phyloP scores from a whole-genome alignment of 1,140 invertebrate species.

The Drosophila truncata region DNA sequence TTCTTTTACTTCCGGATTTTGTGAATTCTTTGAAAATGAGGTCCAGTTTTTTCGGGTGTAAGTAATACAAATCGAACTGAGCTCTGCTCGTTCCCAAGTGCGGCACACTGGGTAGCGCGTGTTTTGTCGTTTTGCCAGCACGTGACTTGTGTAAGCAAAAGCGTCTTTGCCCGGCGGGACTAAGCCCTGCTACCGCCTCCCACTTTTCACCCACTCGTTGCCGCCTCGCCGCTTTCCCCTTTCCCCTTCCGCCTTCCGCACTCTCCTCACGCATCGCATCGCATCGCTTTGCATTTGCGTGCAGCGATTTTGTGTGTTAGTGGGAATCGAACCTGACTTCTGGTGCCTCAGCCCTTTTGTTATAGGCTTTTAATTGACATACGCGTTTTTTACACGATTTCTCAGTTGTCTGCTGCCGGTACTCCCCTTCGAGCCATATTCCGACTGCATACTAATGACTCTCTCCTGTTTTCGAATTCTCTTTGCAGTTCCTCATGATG shows the following conservation, averaged over 20 bases:
- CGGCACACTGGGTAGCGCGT: constrained; percentile 63
- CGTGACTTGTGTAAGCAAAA: constrained; percentile 72
- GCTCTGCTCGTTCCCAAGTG: constrained; percentile 26
- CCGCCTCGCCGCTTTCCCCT: background rate
- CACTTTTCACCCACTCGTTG: constrained; percentile 3
- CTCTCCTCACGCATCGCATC: constrained; percentile 42
- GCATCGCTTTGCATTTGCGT: constrained; percentile 76
- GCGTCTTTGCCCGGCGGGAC: constrained; percentile 12
- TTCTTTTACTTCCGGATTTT: background rate
- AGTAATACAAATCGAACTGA: background rate
- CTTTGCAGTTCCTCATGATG: constrained; percentile 55
- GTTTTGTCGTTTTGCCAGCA: constrained; percentile 72
- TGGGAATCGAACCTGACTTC: constrained; percentile 54
- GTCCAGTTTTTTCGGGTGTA: constrained; percentile 13
- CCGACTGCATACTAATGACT: constrained; percentile 71
- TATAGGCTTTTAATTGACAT: constrained; percentile 84
- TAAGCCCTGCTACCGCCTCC: background rate
- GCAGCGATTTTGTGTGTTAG: constrained; percentile 66
- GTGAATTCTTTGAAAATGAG: background rate
- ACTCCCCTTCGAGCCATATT: constrained; percentile 23
- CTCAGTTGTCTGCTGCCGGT: constrained; percentile 31
- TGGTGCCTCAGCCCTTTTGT: constrained; percentile 53
- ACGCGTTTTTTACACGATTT: constrained; percentile 76
- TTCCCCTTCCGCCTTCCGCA: background rate
- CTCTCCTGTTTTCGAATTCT: constrained; percentile 31